Evolutionary conservation across 2,888 invertebrate species (phyloP).

Genomic region (Cartodere bifasciata): DNA sequence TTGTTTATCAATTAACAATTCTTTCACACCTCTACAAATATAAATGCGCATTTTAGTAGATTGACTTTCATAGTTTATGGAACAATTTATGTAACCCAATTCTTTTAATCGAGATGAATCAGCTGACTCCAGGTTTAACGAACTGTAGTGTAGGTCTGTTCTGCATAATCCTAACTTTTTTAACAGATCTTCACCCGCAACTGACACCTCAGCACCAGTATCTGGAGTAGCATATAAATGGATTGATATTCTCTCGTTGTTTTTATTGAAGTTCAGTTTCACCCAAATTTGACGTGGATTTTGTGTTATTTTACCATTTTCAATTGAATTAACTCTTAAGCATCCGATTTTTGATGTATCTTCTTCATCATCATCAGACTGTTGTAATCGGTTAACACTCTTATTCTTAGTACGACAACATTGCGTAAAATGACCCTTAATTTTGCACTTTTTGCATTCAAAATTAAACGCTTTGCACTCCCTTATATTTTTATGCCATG

Average conservation of each 20-base stretch:
- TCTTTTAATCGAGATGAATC: slow-evolving; percentile 3
- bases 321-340: background rate
- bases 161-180: slow-evolving; percentile 1
- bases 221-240: background rate
- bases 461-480: slow-evolving; percentile 1
- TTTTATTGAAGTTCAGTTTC: no score
- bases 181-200: slow-evolving; percentile 2
- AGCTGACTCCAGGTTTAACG: background rate
- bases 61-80: background rate
- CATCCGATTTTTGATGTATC: slow-evolving; percentile 1
- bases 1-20: background rate
- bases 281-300: slow-evolving; percentile 3
- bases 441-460: slow-evolving; percentile 3
- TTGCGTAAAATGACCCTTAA: slow-evolving; percentile 4
- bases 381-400: background rate
- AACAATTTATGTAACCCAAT: slow-evolving; percentile 1
- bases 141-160: background rate
- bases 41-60: slow-evolving; percentile 1
- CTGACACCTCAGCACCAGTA: slow-evolving; percentile 2
- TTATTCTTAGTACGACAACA: slow-evolving; percentile 4
- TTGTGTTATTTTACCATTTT: background rate
- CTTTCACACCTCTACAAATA: slow-evolving; percentile 1
- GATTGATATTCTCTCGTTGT: no score
- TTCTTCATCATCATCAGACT: background rate
- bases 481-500: slow-evolving; percentile 4